A percentile compares a stretch with the other conserved stretches of the same genome.
These are phyloP conservation scores for Camponotus pennsylvanicus DNA, from an alignment of 1,140 invertebrate species.

Conservation along the genomic window DNA sequence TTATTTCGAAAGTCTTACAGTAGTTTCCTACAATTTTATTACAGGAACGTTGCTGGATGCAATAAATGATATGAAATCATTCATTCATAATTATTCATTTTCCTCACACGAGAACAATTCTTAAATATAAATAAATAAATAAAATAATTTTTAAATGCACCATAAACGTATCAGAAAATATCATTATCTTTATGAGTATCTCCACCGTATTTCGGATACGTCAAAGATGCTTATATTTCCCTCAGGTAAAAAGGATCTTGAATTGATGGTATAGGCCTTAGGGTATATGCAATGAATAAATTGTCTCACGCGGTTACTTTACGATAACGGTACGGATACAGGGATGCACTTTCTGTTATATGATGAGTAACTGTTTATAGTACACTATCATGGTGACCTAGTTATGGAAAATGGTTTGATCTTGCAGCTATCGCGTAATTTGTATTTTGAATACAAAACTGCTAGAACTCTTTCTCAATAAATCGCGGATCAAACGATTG, in stretches of 20 bases:
- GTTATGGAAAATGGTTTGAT: slow-evolving; percentile 52
- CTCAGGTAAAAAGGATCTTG: slow-evolving; percentile 3
- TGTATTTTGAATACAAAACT: background rate
- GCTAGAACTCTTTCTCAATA: background rate
- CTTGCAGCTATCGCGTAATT: slow-evolving; percentile 10
- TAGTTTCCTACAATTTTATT: background rate
- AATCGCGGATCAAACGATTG: background rate
- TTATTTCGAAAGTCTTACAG: background rate
- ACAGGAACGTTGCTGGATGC: background rate
- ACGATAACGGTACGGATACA: slow-evolving; percentile 48
- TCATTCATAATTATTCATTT: background rate
- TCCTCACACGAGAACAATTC: background rate
- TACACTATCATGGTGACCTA: slow-evolving; percentile 63
- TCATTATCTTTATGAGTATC: slow-evolving; percentile 2
- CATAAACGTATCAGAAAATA: background rate
- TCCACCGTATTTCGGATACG: background rate
- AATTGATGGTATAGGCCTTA: slow-evolving; percentile 40
- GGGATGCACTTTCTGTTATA: slow-evolving; percentile 63
- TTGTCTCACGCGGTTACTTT: slow-evolving; percentile 55
- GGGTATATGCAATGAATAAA: slow-evolving; percentile 51
- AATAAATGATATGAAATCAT: slow-evolving; percentile 23
- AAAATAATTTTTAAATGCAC: background rate
- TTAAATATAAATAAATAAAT: background rate
- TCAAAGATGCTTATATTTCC: slow-evolving; percentile 26
- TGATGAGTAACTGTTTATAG: slow-evolving; percentile 63